phyloP scores from a whole-genome alignment of 2,113 vertebrate species.

The Chaetops frenatus region DNA sequence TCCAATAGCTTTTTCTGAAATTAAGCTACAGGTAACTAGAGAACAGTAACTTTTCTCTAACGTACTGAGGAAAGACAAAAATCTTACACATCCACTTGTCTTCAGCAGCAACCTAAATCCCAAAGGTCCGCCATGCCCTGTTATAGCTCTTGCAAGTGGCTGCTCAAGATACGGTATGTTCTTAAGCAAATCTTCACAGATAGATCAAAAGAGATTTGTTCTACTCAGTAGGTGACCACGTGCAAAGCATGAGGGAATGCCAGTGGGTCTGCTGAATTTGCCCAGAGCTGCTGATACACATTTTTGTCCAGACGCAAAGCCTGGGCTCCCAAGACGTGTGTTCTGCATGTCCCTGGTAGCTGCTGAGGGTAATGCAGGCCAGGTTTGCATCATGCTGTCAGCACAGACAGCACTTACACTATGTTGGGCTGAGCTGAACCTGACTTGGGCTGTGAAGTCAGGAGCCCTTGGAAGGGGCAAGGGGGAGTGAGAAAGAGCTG shows the following conservation, averaged over 20 bases:
- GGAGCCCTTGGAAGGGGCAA: neutral
- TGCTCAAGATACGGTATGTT: slow-evolving; percentile 68
- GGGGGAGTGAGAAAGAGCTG: neutral
- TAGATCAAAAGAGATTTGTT: neutral
- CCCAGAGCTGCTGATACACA: fast-evolving
- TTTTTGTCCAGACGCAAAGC: neutral
- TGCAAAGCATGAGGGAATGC: neutral
- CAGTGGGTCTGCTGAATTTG: neutral
- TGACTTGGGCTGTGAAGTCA: neutral
- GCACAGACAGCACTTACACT: neutral
- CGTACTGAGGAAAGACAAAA: neutral
- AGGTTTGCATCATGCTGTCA: neutral
- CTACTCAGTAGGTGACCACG: neutral
- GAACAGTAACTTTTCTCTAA: neutral
- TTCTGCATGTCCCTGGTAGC: neutral
- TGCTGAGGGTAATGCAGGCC: neutral
- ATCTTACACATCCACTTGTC: neutral
- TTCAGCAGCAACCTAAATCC: slow-evolving; percentile 50
- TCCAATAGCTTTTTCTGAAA: neutral
- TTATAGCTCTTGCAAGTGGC: slow-evolving; percentile 55
- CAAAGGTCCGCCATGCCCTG: slow-evolving; percentile 36
- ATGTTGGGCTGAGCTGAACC: neutral
- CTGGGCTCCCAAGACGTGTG: fast-evolving
- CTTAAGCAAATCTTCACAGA: neutral
- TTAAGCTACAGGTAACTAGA: neutral